A percentile compares a stretch with the other conserved stretches of the same genome.
phyloP scores from a whole-genome alignment of 2,113 vertebrate species.

The Chloroceryle aenea region DNA sequence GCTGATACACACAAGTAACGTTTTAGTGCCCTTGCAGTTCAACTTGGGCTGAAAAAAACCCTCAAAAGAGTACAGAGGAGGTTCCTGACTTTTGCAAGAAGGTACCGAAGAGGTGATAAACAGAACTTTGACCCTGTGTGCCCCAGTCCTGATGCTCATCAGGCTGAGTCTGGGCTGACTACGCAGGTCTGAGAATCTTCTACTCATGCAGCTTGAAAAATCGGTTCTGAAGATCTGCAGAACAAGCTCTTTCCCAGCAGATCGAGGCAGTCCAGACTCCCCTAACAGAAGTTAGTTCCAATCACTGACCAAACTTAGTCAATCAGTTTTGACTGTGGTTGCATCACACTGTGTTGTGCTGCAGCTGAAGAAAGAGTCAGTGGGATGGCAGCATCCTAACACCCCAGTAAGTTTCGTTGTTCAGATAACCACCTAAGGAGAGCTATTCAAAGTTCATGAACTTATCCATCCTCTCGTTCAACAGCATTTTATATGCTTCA shows the following conservation, averaged over 20 bases:
- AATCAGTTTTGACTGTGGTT: background rate
- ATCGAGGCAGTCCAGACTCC: background rate
- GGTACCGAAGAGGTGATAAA: background rate
- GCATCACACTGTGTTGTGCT: background rate
- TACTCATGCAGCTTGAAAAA: background rate
- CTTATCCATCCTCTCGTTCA: background rate
- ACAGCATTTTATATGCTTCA: background rate
- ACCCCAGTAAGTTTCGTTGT: background rate
- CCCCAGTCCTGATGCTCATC: background rate
- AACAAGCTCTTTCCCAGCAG: background rate
- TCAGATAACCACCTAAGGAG: background rate
- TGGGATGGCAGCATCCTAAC: background rate
- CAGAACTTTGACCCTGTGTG: no score
- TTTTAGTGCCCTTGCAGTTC: background rate
- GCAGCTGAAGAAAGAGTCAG: background rate
- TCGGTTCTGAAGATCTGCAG: background rate
- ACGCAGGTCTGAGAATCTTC: background rate
- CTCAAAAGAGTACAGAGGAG: background rate
- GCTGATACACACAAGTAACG: fast-evolving
- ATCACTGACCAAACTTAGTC: background rate
- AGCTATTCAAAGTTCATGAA: background rate
- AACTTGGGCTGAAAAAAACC: background rate
- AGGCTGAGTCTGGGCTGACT: background rate
- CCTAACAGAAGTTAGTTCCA: background rate
- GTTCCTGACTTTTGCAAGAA: background rate